These are phyloP conservation scores for Bruchidius siliquastri DNA, from an alignment of 2,888 invertebrate species.

Conservation along the genomic window DNA sequence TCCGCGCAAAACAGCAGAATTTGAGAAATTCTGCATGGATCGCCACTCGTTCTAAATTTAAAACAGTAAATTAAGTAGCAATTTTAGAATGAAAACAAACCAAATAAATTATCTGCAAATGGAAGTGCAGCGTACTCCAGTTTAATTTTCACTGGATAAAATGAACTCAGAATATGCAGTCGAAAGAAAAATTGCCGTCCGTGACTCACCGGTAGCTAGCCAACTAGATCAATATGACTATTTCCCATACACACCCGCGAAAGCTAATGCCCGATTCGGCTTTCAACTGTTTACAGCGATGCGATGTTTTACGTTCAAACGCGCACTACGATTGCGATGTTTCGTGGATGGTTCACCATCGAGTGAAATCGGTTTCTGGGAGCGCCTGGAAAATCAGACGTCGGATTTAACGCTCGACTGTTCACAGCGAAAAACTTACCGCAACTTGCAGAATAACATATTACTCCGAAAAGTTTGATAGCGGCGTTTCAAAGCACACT, in stretches of 20 bases:
- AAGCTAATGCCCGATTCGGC: not conserved
- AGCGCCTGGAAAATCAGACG: not conserved
- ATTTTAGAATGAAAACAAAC: not conserved
- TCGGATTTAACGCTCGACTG: too few species aligned
- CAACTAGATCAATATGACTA: not conserved
- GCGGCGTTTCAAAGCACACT: not conserved
- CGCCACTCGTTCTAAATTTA: not conserved
- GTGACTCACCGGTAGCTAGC: not conserved
- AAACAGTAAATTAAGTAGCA: not conserved
- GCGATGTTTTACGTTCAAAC: not conserved
- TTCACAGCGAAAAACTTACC: too few species aligned
- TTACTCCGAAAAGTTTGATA: too few species aligned
- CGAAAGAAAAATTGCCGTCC: not conserved
- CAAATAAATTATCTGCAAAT: not conserved
- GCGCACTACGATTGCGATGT: not conserved
- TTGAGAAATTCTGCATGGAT: not conserved
- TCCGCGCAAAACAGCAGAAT: not conserved
- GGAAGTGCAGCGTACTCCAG: too few species aligned
- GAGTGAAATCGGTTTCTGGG: not conserved
- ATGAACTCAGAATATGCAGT: not conserved
- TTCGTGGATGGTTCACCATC: not conserved
- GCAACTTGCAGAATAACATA: too few species aligned
- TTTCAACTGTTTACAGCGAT: not conserved
- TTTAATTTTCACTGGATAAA: not conserved
- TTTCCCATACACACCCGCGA: not conserved